Percentiles rank a stretch among this genome's conserved stretches.
These are phyloP conservation scores for Rhysida immarginata DNA, from an alignment of 1,140 invertebrate genomes.

Conservation along the genomic window DNA sequence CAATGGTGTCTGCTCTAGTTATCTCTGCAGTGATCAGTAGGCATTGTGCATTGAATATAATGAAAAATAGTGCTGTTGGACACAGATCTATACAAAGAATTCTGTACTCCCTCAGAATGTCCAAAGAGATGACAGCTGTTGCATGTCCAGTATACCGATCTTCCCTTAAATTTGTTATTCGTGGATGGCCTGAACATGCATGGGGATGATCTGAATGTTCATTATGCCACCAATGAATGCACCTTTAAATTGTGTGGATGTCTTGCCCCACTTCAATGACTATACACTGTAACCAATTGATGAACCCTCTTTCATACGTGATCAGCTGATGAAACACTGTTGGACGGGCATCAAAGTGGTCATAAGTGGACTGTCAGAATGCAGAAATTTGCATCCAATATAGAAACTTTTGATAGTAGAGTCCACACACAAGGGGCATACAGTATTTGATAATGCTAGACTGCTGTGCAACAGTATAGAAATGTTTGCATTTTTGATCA, in stretches of 20 bases:
- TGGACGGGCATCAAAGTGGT: not conserved
- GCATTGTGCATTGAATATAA: not conserved
- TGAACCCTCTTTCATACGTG: not conserved
- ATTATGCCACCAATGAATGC: not conserved
- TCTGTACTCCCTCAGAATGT: not conserved
- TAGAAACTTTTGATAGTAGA: not conserved
- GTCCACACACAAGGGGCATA: not conserved
- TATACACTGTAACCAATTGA: not conserved
- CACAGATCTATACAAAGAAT: not conserved
- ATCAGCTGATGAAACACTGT: not conserved
- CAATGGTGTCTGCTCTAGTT: not conserved
- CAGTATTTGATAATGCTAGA: not conserved
- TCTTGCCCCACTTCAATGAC: not conserved
- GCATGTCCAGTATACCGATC: not conserved
- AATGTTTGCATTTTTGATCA: not conserved
- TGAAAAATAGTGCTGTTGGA: not conserved
- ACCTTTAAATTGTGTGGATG: not conserved
- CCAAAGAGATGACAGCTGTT: not conserved
- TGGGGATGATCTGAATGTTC: not conserved
- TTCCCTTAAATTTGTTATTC: not conserved
- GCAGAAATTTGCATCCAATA: not conserved
- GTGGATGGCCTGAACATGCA: not conserved
- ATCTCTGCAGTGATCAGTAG: not conserved
- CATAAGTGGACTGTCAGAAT: not conserved
- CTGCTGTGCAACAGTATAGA: not conserved